Base-by-base conservation (phyloP, 2,797 vertebrate species). In the Mustela erminea region DNA sequence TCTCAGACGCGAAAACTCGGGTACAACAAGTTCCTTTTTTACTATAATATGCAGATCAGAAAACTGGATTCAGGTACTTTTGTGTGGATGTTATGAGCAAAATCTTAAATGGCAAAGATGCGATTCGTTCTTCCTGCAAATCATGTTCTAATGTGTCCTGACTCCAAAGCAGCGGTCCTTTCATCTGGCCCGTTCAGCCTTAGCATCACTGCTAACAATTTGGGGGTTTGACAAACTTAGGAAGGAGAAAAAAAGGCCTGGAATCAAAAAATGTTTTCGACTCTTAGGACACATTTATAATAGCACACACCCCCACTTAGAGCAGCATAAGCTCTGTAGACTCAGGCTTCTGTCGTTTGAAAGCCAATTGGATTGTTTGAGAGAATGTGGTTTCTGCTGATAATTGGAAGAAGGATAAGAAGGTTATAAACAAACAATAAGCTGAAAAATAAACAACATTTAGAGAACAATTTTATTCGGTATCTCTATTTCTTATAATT, bases 371-470 rank as follows among this genome's bases (percentile, higher is more conserved):
- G 70, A 95, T 94, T 93, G 56, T 97, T 87, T 70, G 86, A 92
- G 68, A 29, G 86, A 98, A 94, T 97, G 85, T 98, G 97, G 92
- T 96, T 97, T 98, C 70, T 93, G 90, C 96, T 97, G 97, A 98
- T 98, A 97, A 98, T 90, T 97, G 66, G 20, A 95, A 92, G 84
- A 84, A 92, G 96, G 68, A 94, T 95, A 96, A 98, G 93, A 87
- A 95, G 93, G 96, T 96, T 94, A 96, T 70, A 94, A 96, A 93
- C 70, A 96, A 97, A 95, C 82, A 97, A 93, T 38, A 54, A 78
- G 13, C 87, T 90, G 43, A 80, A 96, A 95, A 94, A 35, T 46
- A 97, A 97, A 92, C 35, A 95, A 88, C 2, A 8, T 84, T 94
- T 68, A 38, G 52, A 86, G 95, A 94, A 87, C 54, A 97, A 85